Evolutionary conservation across 2,113 vertebrate species (phyloP).

Genomic region (Microcebus murinus): DNA sequence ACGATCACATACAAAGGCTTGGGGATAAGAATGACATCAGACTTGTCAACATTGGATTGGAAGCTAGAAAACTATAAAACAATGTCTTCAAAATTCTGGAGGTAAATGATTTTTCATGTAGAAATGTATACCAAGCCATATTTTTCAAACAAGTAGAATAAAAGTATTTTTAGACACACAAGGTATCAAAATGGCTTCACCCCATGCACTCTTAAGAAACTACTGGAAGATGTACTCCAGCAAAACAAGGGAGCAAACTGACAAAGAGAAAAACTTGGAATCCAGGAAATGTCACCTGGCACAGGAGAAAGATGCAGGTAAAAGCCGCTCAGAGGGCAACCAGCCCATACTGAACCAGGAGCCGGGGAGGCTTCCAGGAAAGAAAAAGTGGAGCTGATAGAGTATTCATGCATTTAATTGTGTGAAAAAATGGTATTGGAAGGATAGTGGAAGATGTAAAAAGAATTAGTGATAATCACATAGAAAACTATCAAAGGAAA

Average conservation of each 20-base stretch:
- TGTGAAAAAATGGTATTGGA: slow-evolving; percentile 16
- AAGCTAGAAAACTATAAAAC: background rate
- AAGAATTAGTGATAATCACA: background rate
- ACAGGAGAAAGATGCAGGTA: background rate
- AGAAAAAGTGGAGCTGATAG: background rate
- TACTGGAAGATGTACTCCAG: background rate
- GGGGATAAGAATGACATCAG: background rate
- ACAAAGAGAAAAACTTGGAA: background rate
- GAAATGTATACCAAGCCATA: background rate
- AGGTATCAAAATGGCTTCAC: slow-evolving; percentile 15
- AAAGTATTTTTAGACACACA: background rate
- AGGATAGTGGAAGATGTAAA: background rate
- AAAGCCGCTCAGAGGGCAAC: background rate
- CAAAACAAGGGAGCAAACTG: background rate
- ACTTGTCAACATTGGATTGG: background rate
- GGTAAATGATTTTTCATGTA: background rate
- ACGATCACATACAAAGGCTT: background rate
- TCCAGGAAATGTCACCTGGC: background rate
- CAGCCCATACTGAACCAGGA: background rate
- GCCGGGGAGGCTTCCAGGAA: background rate
- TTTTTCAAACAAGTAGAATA: background rate
- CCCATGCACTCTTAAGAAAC: background rate
- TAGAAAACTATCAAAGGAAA: background rate
- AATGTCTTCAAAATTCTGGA: background rate
- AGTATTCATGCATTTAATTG: background rate